A percentile compares a stretch with the other conserved stretches of the same genome.
Conservation (phyloP, 2,113 vertebrate genomes). For the Diphyllodes magnificus region DNA sequence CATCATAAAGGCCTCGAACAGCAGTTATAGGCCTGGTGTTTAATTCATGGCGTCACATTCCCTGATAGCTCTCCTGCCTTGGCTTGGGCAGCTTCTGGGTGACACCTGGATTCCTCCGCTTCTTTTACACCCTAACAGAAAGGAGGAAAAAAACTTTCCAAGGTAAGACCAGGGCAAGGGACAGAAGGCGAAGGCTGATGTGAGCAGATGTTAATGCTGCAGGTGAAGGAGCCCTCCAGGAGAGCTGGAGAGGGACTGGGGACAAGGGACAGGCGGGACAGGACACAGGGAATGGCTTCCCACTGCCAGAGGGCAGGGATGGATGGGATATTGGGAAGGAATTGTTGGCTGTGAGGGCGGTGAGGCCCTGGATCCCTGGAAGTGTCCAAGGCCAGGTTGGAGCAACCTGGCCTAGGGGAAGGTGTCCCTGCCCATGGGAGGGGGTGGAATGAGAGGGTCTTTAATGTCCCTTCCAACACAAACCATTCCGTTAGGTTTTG, state of each 20-base stretch:
- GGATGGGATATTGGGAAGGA: neutral
- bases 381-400: neutral
- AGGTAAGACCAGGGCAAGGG: neutral
- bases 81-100: neutral
- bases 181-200: neutral
- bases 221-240: neutral
- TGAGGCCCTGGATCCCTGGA: neutral
- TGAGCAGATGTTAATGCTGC: neutral
- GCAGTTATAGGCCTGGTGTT: neutral
- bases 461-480: neutral
- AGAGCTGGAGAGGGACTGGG: neutral
- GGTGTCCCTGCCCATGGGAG: neutral
- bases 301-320: neutral
- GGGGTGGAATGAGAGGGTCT: accelerated
- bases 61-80: neutral
- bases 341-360: accelerated
- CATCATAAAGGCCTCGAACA: neutral
- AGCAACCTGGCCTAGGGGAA: accelerated
- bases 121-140: neutral
- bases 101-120: neutral
- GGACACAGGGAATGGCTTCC: neutral
- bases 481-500: neutral
- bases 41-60: neutral
- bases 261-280: neutral
- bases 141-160: neutral